These are phyloP conservation scores for human (Homo sapiens) DNA, from an alignment of 2,113 vertebrate genomes.

Conservation along the genomic window GRCh38 chr4:40445501-40446000, in stretches of 20 bases:
- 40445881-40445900: neutral
- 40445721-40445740: neutral
- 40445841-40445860: neutral
- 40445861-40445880: neutral
- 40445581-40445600: neutral
- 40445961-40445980: neutral
- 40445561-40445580: neutral
- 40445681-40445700: neutral
- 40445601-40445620: neutral
- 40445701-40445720: neutral
- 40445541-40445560: neutral
- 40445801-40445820: neutral
- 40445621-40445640: neutral
- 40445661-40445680: neutral
- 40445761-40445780: neutral
- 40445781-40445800: neutral
- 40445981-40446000: neutral
- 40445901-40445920: neutral
- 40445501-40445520: neutral
- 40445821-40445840: neutral
- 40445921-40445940: neutral
- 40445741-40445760: neutral
- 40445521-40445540: neutral
- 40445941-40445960: no score
- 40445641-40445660: neutral